Percentiles rank a stretch among this genome's conserved stretches.
Evolutionary conservation across 2,797 vertebrate genomes (phyloP).

Genomic region (Crenichthys baileyi): DNA sequence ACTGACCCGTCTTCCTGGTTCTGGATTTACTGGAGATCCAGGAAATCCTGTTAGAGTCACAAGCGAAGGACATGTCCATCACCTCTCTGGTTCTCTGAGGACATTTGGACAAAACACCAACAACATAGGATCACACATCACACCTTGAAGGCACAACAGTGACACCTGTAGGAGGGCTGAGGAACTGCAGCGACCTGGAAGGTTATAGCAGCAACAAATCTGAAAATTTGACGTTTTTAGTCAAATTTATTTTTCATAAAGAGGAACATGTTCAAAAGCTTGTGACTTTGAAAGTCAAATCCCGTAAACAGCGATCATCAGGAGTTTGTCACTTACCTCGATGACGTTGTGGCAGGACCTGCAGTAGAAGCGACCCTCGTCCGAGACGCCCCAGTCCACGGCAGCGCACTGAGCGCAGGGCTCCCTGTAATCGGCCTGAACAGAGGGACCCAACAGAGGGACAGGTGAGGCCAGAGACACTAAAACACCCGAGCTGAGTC

Average conservation of each 20-base stretch:
- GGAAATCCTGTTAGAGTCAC: conserved; percentile 71
- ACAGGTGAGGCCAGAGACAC: neutral
- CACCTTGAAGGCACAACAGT: neutral
- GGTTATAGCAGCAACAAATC: neutral
- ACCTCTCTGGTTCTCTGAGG: conserved; percentile 85
- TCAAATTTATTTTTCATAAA: neutral
- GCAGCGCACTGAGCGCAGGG: conserved; percentile 85
- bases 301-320: neutral
- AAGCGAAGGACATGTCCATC: conserved; percentile 36
- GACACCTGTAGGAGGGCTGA: neutral
- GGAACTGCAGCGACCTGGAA: neutral
- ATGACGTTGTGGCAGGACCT: conserved; percentile 91
- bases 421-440: conserved; percentile 83
- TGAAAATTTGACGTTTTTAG: neutral
- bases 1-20: conserved; percentile 76
- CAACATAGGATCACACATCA: neutral
- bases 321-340: conserved; percentile 80
- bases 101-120: neutral
- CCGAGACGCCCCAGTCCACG: conserved; percentile 89
- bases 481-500: neutral
- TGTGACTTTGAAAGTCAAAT: neutral
- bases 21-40: conserved; percentile 64
- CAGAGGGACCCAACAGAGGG: neutral
- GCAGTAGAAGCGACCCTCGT: conserved; percentile 90
- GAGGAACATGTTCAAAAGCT: too few species aligned